phyloP scores from a whole-genome alignment of 2,113 vertebrate species.

The Oncorhynchus nerka region DNA sequence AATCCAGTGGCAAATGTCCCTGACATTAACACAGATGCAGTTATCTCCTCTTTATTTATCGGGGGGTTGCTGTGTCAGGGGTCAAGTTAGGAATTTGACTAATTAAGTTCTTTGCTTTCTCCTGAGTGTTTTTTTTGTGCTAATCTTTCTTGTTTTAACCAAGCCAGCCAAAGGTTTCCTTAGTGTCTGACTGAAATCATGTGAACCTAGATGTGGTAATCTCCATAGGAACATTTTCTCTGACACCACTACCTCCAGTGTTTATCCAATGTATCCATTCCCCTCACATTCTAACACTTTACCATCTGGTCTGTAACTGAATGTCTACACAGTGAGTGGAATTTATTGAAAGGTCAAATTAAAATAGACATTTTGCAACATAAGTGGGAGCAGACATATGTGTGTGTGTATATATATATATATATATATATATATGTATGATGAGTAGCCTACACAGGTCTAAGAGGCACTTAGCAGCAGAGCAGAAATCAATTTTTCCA shows the following conservation, averaged over 20 bases:
- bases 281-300: neutral
- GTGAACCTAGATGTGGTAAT: too few relatives aligned
- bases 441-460: too few relatives aligned
- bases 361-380: neutral
- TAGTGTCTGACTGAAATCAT: too few relatives aligned
- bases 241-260: too few relatives aligned
- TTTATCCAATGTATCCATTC: too few relatives aligned
- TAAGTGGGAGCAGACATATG: neutral
- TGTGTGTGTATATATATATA: neutral
- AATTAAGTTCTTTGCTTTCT: neutral
- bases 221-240: too few relatives aligned
- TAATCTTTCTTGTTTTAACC: neutral
- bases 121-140: neutral
- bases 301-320: neutral
- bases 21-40: neutral
- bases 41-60: too few relatives aligned
- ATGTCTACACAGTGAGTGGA: neutral
- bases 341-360: neutral
- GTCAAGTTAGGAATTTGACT: neutral
- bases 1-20: too few relatives aligned
- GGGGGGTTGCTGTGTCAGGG: neutral
- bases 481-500: too few relatives aligned
- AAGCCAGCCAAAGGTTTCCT: too few relatives aligned
- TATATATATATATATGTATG: neutral
- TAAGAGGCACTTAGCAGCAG: too few relatives aligned